Percentiles rank a stretch among this genome's conserved stretches.
Evolutionary conservation across 2,113 vertebrate genomes (phyloP).

Genomic region (Nipponia nippon): DNA sequence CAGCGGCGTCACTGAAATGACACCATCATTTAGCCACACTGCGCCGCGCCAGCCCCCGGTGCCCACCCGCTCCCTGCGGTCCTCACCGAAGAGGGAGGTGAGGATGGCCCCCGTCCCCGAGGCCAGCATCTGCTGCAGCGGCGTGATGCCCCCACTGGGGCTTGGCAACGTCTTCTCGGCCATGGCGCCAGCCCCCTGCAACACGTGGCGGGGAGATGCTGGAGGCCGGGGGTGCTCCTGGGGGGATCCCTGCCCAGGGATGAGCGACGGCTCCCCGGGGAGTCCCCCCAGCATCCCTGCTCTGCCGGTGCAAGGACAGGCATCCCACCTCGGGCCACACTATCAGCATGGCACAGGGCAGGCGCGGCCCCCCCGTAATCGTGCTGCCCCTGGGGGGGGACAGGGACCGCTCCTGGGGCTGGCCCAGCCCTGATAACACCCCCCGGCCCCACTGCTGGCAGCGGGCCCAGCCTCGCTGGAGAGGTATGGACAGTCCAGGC

Average conservation of each 20-base stretch:
- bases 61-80: accelerated
- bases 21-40: neutral
- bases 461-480: neutral
- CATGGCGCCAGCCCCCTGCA: constrained; percentile 79
- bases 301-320: accelerated
- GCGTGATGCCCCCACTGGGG: constrained; percentile 78
- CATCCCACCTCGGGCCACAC: accelerated
- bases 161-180: constrained; percentile 60
- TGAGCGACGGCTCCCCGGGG: accelerated
- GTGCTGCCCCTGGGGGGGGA: neutral
- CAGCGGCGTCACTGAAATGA: constrained; percentile 84
- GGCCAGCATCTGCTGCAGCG: constrained; percentile 93
- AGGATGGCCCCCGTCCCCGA: constrained; percentile 91
- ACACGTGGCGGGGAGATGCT: neutral
- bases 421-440: neutral
- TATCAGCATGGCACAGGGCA: constrained; percentile 3
- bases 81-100: constrained; percentile 92
- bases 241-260: neutral
- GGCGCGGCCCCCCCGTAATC: neutral
- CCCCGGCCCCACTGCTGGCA: neutral
- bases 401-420: neutral
- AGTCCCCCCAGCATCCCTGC: neutral
- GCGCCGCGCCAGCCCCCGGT: accelerated
- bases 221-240: accelerated
- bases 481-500: neutral